phyloP scores from a whole-genome alignment of 2,797 vertebrate genomes.

The Naso thynnoides region DNA sequence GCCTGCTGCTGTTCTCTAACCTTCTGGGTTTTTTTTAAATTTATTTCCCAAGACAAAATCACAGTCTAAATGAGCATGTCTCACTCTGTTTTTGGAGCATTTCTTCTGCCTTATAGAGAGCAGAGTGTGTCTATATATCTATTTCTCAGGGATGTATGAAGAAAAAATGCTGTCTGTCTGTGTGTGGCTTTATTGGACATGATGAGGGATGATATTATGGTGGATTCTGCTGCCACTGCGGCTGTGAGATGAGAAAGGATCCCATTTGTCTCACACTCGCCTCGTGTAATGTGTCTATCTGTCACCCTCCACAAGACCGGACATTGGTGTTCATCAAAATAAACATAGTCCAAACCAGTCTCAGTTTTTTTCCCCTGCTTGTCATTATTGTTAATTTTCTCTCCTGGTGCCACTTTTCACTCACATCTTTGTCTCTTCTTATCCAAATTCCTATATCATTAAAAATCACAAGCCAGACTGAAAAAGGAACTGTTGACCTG shows the following conservation, averaged over 20 bases:
- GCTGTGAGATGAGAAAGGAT: slow-evolving; percentile 76
- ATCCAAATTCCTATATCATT: slow-evolving; percentile 43
- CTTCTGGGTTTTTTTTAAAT: slow-evolving; percentile 53
- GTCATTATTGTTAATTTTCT: slow-evolving; percentile 60
- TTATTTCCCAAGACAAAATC: slow-evolving; percentile 65
- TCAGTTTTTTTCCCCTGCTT: slow-evolving; percentile 18
- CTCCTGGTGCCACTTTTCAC: slow-evolving; percentile 24
- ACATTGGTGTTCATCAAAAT: slow-evolving; percentile 76
- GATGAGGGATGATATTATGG: slow-evolving; percentile 83
- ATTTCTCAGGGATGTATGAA: slow-evolving; percentile 66
- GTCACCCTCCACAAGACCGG: slow-evolving; percentile 72
- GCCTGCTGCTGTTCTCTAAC: slow-evolving; percentile 52
- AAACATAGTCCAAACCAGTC: slow-evolving; percentile 66
- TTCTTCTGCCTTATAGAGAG: slow-evolving; percentile 74
- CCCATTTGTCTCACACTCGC: slow-evolving; percentile 77
- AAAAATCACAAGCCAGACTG: slow-evolving; percentile 35
- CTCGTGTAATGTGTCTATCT: slow-evolving; percentile 80
- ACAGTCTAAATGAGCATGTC: slow-evolving; percentile 73
- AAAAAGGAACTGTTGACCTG: slow-evolving; percentile 28
- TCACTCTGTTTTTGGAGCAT: slow-evolving; percentile 74
- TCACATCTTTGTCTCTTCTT: slow-evolving; percentile 29
- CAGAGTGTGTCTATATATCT: slow-evolving; percentile 67
- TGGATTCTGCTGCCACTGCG: slow-evolving; percentile 68
- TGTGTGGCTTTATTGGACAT: slow-evolving; percentile 83
- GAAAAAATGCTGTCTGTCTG: slow-evolving; percentile 71